phyloP scores from a whole-genome alignment of 2,797 vertebrate genomes.

The Balearica regulorum region DNA sequence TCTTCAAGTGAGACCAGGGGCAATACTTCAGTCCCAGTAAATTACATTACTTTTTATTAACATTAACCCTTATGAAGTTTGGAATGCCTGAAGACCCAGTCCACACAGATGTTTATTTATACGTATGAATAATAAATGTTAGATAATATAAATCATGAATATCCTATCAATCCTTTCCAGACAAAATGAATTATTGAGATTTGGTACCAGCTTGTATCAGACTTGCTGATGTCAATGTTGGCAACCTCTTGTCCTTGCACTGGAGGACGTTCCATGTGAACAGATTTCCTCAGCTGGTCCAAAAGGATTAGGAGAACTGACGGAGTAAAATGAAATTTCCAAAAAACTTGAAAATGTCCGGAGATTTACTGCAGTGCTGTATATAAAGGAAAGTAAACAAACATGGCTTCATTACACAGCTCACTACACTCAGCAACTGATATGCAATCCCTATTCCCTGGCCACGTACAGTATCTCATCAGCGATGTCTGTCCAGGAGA shows the following conservation, averaged over 20 bases:
- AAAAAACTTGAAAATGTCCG: not conserved
- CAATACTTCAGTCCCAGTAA: not conserved
- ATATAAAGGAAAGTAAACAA: conserved; percentile 46
- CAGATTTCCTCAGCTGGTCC: not conserved
- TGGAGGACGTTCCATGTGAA: not conserved
- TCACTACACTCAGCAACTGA: conserved; percentile 27
- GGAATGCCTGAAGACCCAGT: not conserved
- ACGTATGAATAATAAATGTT: not conserved
- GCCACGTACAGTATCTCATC: conserved; percentile 40
- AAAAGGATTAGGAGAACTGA: not conserved
- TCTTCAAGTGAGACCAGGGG: not conserved
- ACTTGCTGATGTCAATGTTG: not conserved
- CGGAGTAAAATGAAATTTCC: not conserved
- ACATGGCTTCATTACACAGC: conserved; percentile 62
- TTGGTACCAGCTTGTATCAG: not conserved
- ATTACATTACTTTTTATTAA: not conserved
- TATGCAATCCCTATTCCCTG: not conserved
- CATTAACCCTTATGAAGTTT: not conserved
- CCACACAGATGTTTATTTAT: not conserved
- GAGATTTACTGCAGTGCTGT: conserved; percentile 28
- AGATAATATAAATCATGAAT: not conserved
- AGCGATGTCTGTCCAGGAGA: conserved; percentile 40
- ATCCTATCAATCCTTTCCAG: not conserved
- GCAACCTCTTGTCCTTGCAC: not conserved
- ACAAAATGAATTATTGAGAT: not conserved